Evolutionary conservation across 1,140 invertebrate species (phyloP).

Genomic region (Drosophila ambigua): DNA sequence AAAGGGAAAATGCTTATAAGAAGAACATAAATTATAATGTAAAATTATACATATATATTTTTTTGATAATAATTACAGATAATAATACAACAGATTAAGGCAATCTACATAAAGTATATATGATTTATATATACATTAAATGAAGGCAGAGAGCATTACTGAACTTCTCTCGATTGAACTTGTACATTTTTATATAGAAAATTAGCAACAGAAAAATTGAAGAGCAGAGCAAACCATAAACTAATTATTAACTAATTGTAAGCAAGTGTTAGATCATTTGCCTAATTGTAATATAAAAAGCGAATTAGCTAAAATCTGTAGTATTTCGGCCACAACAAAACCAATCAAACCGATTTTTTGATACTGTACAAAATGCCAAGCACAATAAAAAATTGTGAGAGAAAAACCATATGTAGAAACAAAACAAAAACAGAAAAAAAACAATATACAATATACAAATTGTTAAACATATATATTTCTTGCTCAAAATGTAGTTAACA

Average conservation of each 20-base stretch:
- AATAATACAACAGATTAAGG: conserved; percentile 47
- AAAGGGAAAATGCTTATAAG: conserved; percentile 56
- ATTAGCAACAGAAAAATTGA: conserved; percentile 43
- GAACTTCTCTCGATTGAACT: conserved; percentile 10
- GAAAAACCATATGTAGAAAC: conserved; percentile 16
- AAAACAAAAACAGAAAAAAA: conserved; percentile 32
- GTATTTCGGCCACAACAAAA: conserved; percentile 55
- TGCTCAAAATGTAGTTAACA: conserved; percentile 74
- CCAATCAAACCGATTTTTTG: conserved; percentile 59
- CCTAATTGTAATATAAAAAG: conserved; percentile 48
- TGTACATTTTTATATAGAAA: conserved; percentile 36
- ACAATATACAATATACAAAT: conserved; percentile 27
- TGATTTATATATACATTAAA: conserved; percentile 36
- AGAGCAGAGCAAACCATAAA: conserved; percentile 27
- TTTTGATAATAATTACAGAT: conserved; percentile 71
- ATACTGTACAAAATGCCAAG: conserved; percentile 70
- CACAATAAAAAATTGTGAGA: conserved; percentile 55
- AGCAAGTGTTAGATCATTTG: conserved; percentile 54
- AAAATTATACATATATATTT: conserved; percentile 62
- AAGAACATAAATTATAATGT: conserved; percentile 48
- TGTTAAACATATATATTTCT: conserved; percentile 54
- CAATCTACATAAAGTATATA: conserved; percentile 44
- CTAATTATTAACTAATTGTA: conserved; percentile 76
- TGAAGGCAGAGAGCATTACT: conserved; percentile 7
- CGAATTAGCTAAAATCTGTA: conserved; percentile 34